These are phyloP conservation scores for Bettongia penicillata DNA, from an alignment of 2,113 vertebrate genomes.

Conservation along the genomic window DNA sequence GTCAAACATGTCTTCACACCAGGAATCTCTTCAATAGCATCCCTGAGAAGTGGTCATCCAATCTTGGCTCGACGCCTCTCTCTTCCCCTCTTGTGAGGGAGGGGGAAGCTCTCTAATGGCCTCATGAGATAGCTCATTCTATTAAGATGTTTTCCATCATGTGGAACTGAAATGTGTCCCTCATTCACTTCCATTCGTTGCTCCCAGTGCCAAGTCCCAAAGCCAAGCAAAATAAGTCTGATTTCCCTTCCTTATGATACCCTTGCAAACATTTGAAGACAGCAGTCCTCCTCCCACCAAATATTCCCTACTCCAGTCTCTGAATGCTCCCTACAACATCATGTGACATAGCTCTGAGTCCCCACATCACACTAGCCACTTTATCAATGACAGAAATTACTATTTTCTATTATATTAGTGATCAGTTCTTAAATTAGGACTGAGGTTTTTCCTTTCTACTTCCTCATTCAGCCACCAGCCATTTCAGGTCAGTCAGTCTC, in stretches of 20 bases:
- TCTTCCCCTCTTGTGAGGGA: too few species aligned
- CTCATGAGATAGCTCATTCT: not conserved
- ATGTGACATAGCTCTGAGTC: not conserved
- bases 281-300: not conserved
- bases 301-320: not conserved
- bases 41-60: not conserved
- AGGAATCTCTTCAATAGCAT: too few species aligned
- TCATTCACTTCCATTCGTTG: not conserved
- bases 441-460: not conserved
- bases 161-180: not conserved
- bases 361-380: not conserved
- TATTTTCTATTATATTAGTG: not conserved
- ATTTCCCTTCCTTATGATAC: not conserved
- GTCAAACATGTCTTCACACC: too few species aligned
- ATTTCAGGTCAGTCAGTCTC: not conserved
- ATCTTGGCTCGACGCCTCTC: not conserved
- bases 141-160: not conserved
- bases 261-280: not conserved
- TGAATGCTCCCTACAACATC: not conserved
- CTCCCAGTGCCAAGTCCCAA: not conserved
- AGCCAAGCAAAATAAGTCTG: not conserved
- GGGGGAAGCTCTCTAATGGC: not conserved
- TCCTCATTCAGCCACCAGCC: not conserved
- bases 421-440: not conserved
- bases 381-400: not conserved